A percentile compares a stretch with the other conserved stretches of the same genome.
Conservation (phyloP, 2,797 vertebrate species). For the Hypotaenidia okinawae region DNA sequence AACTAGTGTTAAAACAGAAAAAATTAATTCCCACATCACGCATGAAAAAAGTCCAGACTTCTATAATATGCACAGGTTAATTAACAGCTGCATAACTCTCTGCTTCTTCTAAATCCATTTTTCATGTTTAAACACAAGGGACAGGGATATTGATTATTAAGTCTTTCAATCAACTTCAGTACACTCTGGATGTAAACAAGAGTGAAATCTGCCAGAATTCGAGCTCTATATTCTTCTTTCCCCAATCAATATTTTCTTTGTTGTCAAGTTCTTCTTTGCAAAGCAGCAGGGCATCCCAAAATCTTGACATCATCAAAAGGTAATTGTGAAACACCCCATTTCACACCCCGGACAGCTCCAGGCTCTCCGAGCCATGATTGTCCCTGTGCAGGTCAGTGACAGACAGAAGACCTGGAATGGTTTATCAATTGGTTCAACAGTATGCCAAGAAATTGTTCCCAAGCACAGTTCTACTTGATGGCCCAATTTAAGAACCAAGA, state of each 20-base stretch:
- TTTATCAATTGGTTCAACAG: neutral
- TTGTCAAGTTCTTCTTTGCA: neutral
- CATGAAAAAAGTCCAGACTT: neutral
- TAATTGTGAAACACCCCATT: neutral
- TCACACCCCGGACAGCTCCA: neutral
- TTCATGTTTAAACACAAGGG: neutral
- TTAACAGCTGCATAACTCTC: neutral
- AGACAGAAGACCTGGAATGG: neutral
- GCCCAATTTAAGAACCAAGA: neutral
- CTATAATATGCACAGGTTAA: neutral
- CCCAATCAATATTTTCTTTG: neutral
- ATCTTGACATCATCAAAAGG: neutral
- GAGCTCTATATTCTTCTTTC: neutral
- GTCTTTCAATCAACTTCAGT: neutral
- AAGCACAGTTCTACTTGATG: neutral
- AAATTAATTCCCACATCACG: neutral
- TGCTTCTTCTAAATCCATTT: neutral
- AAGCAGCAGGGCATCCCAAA: neutral
- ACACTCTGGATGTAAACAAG: neutral
- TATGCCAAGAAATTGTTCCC: neutral
- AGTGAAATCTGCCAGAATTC: neutral
- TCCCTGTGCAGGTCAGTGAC: rapidly evolving
- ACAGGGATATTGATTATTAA: neutral
- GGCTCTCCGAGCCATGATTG: neutral
- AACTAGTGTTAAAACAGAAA: neutral